These are phyloP conservation scores for Phoenicopterus ruber DNA, from an alignment of 2,113 vertebrate genomes.

Conservation along the genomic window DNA sequence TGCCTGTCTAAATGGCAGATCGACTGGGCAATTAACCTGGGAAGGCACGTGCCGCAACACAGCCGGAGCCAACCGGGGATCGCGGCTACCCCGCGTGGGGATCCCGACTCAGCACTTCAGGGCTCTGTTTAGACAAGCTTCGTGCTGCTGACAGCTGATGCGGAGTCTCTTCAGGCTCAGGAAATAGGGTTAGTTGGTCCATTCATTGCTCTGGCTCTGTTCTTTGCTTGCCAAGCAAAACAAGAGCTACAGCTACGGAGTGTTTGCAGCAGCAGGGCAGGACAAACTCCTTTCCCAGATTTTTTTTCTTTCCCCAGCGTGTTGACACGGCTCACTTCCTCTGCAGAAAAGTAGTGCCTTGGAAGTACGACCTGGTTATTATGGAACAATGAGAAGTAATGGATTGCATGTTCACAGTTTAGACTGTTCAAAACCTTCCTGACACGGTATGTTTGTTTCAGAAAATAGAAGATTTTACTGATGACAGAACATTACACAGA, in stretches of 20 bases:
- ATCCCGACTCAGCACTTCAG: neutral
- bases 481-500: neutral
- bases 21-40: accelerated
- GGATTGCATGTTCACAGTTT: neutral
- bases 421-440: neutral
- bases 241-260: neutral
- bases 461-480: neutral
- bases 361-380: neutral
- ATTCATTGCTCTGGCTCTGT: neutral
- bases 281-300: neutral
- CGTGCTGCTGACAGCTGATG: neutral
- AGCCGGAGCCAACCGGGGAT: neutral
- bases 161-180: neutral
- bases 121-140: neutral
- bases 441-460: neutral
- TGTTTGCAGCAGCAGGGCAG: neutral
- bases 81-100: accelerated
- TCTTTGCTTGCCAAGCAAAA: neutral
- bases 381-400: neutral
- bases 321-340: neutral
- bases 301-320: neutral
- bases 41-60: neutral
- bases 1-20: neutral
- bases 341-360: neutral
- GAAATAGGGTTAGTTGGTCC: neutral